Percentiles rank a stretch among this genome's conserved stretches.
These are phyloP conservation scores for Gisinianus flammeolus DNA, from an alignment of 2,888 invertebrate species.

Conservation along the genomic window DNA sequence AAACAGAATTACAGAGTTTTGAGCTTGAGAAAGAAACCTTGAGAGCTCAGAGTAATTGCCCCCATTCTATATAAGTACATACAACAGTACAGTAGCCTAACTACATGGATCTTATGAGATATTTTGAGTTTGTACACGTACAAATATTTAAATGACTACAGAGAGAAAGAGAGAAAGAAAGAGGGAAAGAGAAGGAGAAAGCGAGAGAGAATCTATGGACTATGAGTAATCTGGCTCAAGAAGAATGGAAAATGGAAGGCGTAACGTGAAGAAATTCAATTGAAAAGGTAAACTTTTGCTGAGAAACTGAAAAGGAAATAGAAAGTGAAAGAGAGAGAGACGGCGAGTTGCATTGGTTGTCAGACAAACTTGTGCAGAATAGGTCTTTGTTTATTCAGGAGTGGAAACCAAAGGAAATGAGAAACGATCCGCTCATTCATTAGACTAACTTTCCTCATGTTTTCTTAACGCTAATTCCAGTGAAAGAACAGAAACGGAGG, in stretches of 20 bases:
- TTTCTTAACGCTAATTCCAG: constrained; percentile 23
- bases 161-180: constrained; percentile 8
- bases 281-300: constrained; percentile 27
- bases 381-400: constrained; percentile 26
- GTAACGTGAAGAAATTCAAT: constrained; percentile 9
- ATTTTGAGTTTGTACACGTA: no score
- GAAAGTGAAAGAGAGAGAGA: neutral
- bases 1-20: no score
- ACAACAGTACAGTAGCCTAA: no score
- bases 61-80: no score
- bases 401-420: constrained; percentile 15
- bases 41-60: no score
- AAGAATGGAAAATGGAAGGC: no score
- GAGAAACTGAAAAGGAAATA: neutral
- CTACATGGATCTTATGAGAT: no score
- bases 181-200: neutral
- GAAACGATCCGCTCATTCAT: constrained; percentile 26
- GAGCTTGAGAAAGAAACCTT: no score
- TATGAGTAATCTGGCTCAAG: neutral
- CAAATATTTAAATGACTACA: neutral
- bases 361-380: constrained; percentile 21
- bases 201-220: neutral
- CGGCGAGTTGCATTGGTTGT: neutral
- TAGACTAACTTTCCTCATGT: constrained; percentile 26
- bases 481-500: neutral